Conservation (phyloP, 1,140 invertebrate genomes). For the Holotrichia oblita region DNA sequence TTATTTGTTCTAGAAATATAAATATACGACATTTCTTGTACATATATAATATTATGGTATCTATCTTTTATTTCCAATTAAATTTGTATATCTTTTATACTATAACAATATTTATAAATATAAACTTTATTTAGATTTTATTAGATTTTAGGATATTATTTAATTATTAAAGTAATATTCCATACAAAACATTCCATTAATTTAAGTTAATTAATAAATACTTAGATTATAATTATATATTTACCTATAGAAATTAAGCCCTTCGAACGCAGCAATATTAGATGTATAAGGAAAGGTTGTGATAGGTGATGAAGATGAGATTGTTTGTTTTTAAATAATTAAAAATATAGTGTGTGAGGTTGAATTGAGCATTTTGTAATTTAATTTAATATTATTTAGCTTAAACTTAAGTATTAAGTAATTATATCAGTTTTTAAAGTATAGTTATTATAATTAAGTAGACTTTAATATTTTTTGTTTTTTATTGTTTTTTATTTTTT, state of each 20-base stretch:
- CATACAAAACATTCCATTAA: slow-evolving; percentile 47
- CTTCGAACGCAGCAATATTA: slow-evolving; percentile 45
- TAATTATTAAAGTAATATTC: slow-evolving; percentile 34
- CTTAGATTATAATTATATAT: slow-evolving; percentile 13
- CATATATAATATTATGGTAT: too few relatives aligned
- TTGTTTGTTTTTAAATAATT: not conserved
- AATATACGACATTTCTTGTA: too few relatives aligned
- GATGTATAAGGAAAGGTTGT: slow-evolving; percentile 20
- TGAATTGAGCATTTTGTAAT: not conserved
- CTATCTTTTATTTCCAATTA: too few relatives aligned
- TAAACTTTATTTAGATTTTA: too few relatives aligned
- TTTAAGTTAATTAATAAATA: not conserved
- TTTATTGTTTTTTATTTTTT: slow-evolving; percentile 44
- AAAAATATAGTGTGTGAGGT: too few relatives aligned
- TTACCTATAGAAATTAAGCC: slow-evolving; percentile 35
- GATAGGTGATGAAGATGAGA: not conserved
- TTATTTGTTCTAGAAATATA: too few relatives aligned
- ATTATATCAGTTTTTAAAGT: too few relatives aligned
- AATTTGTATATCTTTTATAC: too few relatives aligned
- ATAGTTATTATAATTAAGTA: not conserved
- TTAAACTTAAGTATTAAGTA: too few relatives aligned
- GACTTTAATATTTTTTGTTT: slow-evolving; percentile 35
- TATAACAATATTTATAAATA: too few relatives aligned
- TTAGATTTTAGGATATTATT: too few relatives aligned
- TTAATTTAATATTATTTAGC: slow-evolving; percentile 31